Evolutionary conservation across 2,797 vertebrate species (phyloP).

Genomic region (Morelia viridis): DNA sequence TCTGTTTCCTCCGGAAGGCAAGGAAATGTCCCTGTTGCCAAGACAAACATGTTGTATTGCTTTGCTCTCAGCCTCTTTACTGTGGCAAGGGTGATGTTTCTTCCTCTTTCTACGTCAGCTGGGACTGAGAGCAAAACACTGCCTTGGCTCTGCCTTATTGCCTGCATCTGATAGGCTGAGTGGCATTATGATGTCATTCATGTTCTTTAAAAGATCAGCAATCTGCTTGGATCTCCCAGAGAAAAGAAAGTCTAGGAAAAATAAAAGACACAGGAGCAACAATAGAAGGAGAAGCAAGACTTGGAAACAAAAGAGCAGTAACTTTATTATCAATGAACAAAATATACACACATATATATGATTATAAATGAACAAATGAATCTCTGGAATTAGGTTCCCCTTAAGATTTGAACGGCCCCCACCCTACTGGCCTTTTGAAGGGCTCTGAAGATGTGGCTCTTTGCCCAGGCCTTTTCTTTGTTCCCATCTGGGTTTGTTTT

Average conservation of each 20-base stretch:
- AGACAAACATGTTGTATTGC: neutral
- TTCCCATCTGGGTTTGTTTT: neutral
- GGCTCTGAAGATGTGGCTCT: neutral
- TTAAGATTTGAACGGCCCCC: neutral
- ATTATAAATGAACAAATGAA: too few relatives aligned
- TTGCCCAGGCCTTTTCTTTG: neutral
- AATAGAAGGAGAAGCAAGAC: neutral
- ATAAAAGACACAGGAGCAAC: neutral
- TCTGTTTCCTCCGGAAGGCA: neutral
- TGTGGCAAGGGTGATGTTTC: neutral
- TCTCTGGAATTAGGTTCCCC: neutral
- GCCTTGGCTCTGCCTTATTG: neutral
- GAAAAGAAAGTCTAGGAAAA: neutral
- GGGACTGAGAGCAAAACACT: neutral
- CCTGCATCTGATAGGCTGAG: neutral
- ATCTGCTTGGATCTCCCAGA: neutral
- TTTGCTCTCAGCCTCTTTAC: neutral
- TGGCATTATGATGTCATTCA: neutral
- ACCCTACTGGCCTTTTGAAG: neutral
- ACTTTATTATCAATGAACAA: neutral
- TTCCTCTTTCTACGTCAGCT: neutral
- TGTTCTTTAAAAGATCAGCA: neutral
- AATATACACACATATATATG: too few relatives aligned
- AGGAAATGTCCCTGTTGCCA: neutral
- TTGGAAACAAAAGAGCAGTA: neutral